Conservation (phyloP, 2,113 vertebrate genomes). For the Coracopsis vasa region DNA sequence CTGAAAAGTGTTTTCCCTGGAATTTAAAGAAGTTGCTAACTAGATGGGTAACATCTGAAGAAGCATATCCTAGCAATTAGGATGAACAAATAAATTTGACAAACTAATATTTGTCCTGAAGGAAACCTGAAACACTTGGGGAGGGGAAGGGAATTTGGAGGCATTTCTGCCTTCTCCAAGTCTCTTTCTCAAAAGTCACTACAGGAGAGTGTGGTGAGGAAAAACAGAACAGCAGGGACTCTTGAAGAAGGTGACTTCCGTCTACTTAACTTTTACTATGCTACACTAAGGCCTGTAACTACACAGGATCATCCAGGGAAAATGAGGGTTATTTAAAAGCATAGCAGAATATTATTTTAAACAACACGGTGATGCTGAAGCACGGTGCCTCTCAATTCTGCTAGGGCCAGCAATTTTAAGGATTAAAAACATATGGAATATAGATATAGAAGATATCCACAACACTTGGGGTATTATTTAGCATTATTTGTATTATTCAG, state of each 20-base stretch:
- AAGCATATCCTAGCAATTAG: not conserved
- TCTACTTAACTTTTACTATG: not conserved
- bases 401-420: not conserved
- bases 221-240: not conserved
- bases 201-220: not conserved
- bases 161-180: not conserved
- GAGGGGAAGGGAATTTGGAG: not conserved
- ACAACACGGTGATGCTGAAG: not conserved
- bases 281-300: not conserved
- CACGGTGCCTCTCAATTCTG: not conserved
- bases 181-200: not conserved
- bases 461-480: conserved; percentile 14
- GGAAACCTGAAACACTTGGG: not conserved
- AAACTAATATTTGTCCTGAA: not conserved
- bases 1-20: conserved; percentile 22
- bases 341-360: conserved; percentile 18
- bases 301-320: not conserved
- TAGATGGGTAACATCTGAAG: not conserved
- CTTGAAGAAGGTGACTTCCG: not conserved
- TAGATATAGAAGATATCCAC: not conserved
- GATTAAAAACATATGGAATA: conserved; percentile 46
- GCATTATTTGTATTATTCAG: conserved; percentile 30
- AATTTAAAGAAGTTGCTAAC: conserved; percentile 24
- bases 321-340: not conserved
- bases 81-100: not conserved